phyloP scores from a whole-genome alignment of 92 coral and sea anemone genomes.

The Isaurus tuberculatus region DNA sequence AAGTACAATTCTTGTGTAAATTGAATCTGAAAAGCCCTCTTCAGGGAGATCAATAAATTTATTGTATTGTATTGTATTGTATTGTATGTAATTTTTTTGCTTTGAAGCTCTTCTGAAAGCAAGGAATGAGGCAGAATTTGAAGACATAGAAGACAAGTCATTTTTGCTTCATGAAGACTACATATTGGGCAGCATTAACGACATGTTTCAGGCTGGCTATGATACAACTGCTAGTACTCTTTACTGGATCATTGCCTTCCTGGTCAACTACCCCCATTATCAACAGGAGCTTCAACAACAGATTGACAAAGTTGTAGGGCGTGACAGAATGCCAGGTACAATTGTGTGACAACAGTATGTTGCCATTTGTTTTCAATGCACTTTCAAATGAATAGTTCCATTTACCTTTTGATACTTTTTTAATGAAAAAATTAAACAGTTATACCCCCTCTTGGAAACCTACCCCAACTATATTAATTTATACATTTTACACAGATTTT shows the following conservation, averaged over 20 bases:
- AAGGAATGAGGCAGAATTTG: conserved; percentile 3
- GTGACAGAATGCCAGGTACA: conserved; percentile 10
- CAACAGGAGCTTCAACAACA: conserved; percentile 12
- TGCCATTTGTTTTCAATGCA: no score
- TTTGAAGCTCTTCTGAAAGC: not conserved
- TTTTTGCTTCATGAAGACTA: not conserved
- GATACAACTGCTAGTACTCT: conserved; percentile 14
- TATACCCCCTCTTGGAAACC: no score
- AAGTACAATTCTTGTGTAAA: no score
- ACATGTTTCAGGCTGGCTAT: conserved; percentile 18
- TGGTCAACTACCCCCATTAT: not conserved
- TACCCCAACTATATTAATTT: no score
- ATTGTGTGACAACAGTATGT: not conserved
- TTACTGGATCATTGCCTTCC: conserved; percentile 13
- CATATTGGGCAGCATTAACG: not conserved
- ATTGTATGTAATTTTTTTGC: no score
- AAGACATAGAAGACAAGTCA: not conserved
- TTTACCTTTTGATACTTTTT: no score
- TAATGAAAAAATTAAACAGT: no score
- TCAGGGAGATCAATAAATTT: no score
- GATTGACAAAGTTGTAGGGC: conserved; percentile 1
- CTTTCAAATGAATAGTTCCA: no score
- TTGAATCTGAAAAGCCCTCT: no score
- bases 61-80: no score
- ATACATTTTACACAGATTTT: no score